A percentile compares a stretch with the other conserved stretches of the same genome.
phyloP scores from a whole-genome alignment of 1,140 invertebrate species.

The Cephus cinctus region DNA sequence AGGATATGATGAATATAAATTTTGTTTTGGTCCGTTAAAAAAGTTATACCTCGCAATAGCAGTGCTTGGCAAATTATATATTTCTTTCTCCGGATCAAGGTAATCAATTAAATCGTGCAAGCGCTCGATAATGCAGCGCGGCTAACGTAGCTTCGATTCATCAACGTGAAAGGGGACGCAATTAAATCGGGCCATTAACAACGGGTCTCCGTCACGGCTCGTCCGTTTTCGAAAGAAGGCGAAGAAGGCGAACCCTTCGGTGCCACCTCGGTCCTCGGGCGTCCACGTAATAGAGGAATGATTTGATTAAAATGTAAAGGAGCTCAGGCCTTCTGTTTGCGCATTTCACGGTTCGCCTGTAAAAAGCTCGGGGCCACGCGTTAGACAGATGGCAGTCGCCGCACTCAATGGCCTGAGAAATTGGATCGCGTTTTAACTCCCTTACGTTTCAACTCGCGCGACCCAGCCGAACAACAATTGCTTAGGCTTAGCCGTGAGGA shows the following conservation, averaged over 20 bases:
- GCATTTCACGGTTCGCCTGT: constrained; percentile 57
- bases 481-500: neutral
- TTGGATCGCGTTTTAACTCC: constrained; percentile 59
- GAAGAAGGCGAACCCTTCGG: constrained; percentile 32
- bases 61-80: too few species aligned
- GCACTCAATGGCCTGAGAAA: constrained; percentile 58
- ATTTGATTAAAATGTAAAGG: constrained; percentile 59
- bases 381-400: constrained; percentile 57
- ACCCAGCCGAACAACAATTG: too few species aligned
- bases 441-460: constrained; percentile 45
- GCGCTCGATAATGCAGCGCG: too few species aligned
- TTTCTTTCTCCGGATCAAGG: too few species aligned
- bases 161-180: constrained; percentile 30
- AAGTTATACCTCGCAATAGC: too few species aligned
- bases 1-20: too few species aligned
- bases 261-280: constrained; percentile 34
- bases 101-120: too few species aligned
- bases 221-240: constrained; percentile 5
- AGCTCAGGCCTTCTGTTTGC: constrained; percentile 53
- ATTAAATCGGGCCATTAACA: constrained; percentile 25
- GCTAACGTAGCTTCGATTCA: too few species aligned
- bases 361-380: constrained; percentile 44
- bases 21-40: too few species aligned
- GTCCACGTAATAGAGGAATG: constrained; percentile 53
- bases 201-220: constrained; percentile 17